Evolutionary conservation across 2,888 invertebrate genomes (phyloP), one percentile per base, ranked within the genome.

Genomic region (Limenitis camilla): DNA sequence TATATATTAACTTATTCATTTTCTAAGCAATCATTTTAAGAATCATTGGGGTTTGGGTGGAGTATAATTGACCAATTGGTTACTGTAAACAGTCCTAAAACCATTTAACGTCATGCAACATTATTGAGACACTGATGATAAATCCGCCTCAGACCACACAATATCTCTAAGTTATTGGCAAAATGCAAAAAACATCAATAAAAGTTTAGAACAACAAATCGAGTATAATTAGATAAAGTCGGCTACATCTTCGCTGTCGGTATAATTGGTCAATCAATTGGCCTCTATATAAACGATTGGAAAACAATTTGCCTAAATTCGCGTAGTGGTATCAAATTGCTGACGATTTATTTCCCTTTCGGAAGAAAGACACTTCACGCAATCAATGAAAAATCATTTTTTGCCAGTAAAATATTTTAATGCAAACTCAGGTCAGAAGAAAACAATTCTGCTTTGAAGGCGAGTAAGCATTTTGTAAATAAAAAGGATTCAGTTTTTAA

Each of bases 201-300:
- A 33, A 19, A 19, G 19, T 19, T 11, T 36, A 36, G 35, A 45
- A 2, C 35, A 36, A 6, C 35, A 45, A 45, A 45, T 30, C 11
- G 36, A 30, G 29, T 38, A 11, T 45, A 38, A 36, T 45, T 45
- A 38, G 29, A 38, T 28, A 36, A 30, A 11, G 11, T 36, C 36
- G 36, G 43, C 38, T 43, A 36, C 30, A 69, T 74, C 71, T 71
- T 65, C 73, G 36, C 35, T 36, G 45, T 45, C 35, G 30, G 74
- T 66, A 66, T 76, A 81, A 84, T 83, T 82, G 74, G 79, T 76
- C 74, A 76, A 83, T 83, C 80, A 78, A 82, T 81, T 68, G 72
- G 64, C 67, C 66, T 62, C 63, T 45, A 35, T 71, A 67, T 68
- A 66, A 73, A 71, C 69, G 71, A 69, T 69, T 62, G 66, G 61